Evolutionary conservation across 2,888 invertebrate species (phyloP), one percentile per base, ranked within the genome.

Genomic region (Acleris emargana): DNA sequence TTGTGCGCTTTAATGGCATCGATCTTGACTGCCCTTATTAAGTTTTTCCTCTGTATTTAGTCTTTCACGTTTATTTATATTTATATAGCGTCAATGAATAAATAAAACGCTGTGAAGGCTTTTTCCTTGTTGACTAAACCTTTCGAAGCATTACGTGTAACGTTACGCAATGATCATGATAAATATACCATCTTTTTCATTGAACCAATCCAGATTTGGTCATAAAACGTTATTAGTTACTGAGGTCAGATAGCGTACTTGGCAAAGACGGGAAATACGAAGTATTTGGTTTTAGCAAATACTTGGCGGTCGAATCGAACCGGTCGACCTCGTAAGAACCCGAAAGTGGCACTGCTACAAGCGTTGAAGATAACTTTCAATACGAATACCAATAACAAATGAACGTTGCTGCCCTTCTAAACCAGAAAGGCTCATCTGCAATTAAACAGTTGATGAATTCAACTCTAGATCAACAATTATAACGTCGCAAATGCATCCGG

Each of bases 351-450:
- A 43, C 64, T 20, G 18, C 43, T 49, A 38, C 43, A n/a, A 22
- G 78, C 75, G 77, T 79, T 80, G 83, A 84, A 84, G 81, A 83
- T 82, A 77, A 88, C 89, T 90, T 89, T 90, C 88, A 79, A 88
- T 85, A 82, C 80, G 83, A 85, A 83, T 86, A 86, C 85, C 87
- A 87, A 87, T 82, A 87, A 74, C 81, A 71, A 72, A 75, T 74
- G 74, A 75, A 76, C 74, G 74, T 62, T 55, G 64, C 38, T 38
- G 32, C 38, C 38, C 38, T 38, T 38, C 38, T 13, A 13, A 38
- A 13, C 11, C 38, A 38, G 13, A 38, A 13, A 38, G 4, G 38
- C 38, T 38, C 38, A 38, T 38, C 38, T 38, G 3, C 38, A 38
- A 13, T 38, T 13, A 38, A 38, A 38, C 11, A 38, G 38, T 13